These are phyloP conservation scores for Cathartes aura DNA, from an alignment of 2,113 vertebrate genomes.

Conservation along the genomic window DNA sequence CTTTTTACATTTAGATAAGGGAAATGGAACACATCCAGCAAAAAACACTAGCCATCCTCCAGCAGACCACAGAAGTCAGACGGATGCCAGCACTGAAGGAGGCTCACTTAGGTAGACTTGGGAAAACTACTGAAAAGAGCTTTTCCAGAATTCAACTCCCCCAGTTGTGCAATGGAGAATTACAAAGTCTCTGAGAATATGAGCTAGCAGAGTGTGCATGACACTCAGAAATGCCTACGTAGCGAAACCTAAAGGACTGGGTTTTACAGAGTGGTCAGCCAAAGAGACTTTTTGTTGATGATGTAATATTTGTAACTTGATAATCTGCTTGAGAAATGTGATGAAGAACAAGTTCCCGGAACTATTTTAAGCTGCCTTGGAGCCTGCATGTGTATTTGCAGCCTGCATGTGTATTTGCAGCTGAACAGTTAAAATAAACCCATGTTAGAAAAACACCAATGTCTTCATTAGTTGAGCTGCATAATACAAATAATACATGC, in stretches of 20 bases:
- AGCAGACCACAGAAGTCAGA: not conserved
- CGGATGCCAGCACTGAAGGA: not conserved
- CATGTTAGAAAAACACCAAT: not conserved
- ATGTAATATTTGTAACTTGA: not conserved
- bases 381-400: not conserved
- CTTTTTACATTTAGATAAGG: not conserved
- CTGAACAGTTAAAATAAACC: constrained; percentile 7
- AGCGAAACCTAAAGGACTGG: not conserved
- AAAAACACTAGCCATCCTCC: not conserved
- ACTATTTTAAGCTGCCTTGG: not conserved
- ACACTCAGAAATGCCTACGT: not conserved
- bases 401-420: not conserved
- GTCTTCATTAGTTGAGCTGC: not conserved
- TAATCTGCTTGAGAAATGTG: not conserved
- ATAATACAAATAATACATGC: not conserved
- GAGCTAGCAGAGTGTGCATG: not conserved
- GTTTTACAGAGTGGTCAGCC: not conserved
- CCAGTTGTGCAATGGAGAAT: not conserved
- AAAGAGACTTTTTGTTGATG: not conserved
- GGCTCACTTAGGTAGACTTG: not conserved
- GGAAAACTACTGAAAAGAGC: not conserved
- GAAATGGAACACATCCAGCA: not conserved
- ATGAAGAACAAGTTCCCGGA: not conserved
- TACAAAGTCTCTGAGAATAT: not conserved
- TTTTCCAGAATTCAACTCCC: not conserved